These are phyloP conservation scores for Brachyrhaphis roseni DNA, from an alignment of 2,797 vertebrate species.

Conservation along the genomic window DNA sequence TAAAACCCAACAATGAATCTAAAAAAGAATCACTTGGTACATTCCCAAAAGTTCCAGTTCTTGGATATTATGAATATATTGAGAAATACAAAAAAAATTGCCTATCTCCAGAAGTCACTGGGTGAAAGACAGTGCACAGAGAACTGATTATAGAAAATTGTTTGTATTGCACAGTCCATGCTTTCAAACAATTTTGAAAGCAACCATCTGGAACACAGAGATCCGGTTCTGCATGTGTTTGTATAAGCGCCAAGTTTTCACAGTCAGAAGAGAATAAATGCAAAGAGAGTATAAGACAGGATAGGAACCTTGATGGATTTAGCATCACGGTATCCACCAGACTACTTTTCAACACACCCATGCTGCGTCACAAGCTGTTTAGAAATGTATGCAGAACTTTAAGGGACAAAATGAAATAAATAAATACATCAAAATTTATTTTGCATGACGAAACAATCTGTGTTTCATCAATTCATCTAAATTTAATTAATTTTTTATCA, in stretches of 20 bases:
- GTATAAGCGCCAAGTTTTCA: background rate
- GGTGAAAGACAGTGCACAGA: no score
- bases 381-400: background rate
- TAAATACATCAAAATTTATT: background rate
- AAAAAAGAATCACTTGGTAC: background rate
- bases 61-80: background rate
- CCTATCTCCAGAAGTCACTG: no score
- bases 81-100: background rate
- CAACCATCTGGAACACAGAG: background rate
- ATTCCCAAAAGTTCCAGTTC: background rate
- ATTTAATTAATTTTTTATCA: no score
- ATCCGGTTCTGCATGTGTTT: background rate
- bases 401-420: background rate
- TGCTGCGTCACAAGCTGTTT: background rate
- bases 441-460: no score
- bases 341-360: background rate
- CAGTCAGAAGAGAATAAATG: background rate
- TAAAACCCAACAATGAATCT: background rate
- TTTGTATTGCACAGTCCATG: background rate
- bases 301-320: background rate
- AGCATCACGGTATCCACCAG: background rate
- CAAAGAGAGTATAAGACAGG: background rate
- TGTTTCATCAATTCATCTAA: no score
- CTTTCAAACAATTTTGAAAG: background rate
- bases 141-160: no score